These are phyloP conservation scores for Cheilosia scutellata DNA, from an alignment of 2,888 invertebrate genomes.

Conservation along the genomic window DNA sequence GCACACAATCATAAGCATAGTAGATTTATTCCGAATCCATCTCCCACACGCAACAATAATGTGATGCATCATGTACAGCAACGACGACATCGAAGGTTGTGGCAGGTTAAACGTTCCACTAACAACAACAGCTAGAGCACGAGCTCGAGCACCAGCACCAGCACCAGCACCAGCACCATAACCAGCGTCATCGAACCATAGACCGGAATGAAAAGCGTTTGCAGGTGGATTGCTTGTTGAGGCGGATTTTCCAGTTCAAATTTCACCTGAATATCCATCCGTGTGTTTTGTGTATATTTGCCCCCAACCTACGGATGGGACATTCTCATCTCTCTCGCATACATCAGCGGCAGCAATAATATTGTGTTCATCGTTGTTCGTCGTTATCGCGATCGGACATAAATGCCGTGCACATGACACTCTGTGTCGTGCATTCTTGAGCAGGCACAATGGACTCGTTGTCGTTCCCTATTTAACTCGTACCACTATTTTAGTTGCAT, in stretches of 20 bases:
- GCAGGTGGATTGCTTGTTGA: slow-evolving; percentile 62
- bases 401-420: slow-evolving; percentile 48
- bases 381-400: slow-evolving; percentile 64
- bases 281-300: slow-evolving; percentile 7
- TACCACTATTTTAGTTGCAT: neutral
- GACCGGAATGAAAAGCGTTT: slow-evolving; percentile 64
- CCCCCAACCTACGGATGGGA: neutral
- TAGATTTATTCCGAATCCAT: slow-evolving; percentile 68
- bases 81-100: slow-evolving; percentile 33
- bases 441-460: slow-evolving; percentile 55
- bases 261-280: slow-evolving; percentile 59
- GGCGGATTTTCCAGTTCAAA: slow-evolving; percentile 71
- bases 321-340: neutral
- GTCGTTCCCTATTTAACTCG: slow-evolving; percentile 14
- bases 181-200: slow-evolving; percentile 59
- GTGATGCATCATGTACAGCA: slow-evolving; percentile 33
- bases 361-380: slow-evolving; percentile 51
- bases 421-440: slow-evolving; percentile 53
- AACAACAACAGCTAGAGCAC: slow-evolving; percentile 19
- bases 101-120: slow-evolving; percentile 62
- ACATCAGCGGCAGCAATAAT: slow-evolving; percentile 40
- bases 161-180: too few species aligned
- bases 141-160: too few species aligned
- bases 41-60: slow-evolving; percentile 62
- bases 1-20: slow-evolving; percentile 28